Percentiles rank a stretch among this genome's conserved stretches.
Evolutionary conservation across 2,113 vertebrate genomes (phyloP).

Genomic region (Lipotes vexillifer): DNA sequence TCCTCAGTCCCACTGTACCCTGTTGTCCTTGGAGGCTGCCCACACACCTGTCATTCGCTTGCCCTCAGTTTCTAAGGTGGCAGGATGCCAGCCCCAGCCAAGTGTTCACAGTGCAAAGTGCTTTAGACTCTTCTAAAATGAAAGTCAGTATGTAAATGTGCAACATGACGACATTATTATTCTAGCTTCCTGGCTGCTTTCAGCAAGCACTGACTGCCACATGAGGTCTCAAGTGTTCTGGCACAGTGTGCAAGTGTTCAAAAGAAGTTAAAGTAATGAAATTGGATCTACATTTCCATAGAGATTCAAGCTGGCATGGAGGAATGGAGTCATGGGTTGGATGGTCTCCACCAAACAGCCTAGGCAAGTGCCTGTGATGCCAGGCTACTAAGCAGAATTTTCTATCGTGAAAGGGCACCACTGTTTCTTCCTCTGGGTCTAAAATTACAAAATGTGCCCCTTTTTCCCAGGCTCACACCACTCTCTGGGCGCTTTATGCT

Average conservation of each 20-base stretch:
- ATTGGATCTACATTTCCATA: constrained; percentile 72
- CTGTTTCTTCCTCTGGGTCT: constrained; percentile 53
- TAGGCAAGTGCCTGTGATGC: constrained; percentile 63
- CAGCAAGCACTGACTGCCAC: constrained; percentile 71
- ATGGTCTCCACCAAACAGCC: constrained; percentile 69
- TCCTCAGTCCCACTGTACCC: neutral
- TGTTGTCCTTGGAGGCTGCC: neutral
- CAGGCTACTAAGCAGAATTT: constrained; percentile 74
- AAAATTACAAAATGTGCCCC: constrained; percentile 51
- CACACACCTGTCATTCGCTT: constrained; percentile 8
- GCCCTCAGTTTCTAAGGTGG: constrained; percentile 11
- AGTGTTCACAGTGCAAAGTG: constrained; percentile 57
- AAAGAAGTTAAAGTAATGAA: constrained; percentile 73
- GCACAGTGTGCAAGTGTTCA: constrained; percentile 67
- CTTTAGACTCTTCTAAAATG: constrained; percentile 57
- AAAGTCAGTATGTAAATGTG: constrained; percentile 74
- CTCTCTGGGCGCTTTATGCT: neutral
- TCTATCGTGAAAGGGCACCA: constrained; percentile 67
- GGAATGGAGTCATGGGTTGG: constrained; percentile 70
- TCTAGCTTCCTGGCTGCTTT: constrained; percentile 70
- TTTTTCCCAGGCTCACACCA: constrained; percentile 10
- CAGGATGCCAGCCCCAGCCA: constrained; percentile 42
- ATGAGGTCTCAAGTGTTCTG: constrained; percentile 75
- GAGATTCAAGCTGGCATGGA: constrained; percentile 70
- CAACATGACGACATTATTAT: constrained; percentile 72